Percentiles rank a stretch among this genome's conserved stretches.
These are phyloP conservation scores for Parascotia fuliginaria DNA, from an alignment of 2,888 invertebrate genomes.

Conservation along the genomic window DNA sequence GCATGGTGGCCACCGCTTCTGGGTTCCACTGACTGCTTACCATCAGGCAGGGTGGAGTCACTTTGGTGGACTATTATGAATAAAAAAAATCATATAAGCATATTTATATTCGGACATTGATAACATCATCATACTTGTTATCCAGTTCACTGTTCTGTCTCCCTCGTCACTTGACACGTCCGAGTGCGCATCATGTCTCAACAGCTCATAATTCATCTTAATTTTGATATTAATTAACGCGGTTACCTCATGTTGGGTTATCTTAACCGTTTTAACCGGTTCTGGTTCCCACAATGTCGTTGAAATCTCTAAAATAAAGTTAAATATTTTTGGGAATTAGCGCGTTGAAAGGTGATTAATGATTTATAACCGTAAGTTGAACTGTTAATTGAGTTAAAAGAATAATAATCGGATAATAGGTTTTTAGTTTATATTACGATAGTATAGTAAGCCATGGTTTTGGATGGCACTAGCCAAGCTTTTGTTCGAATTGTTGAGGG, in stretches of 20 bases:
- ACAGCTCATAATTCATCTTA: constrained; percentile 37
- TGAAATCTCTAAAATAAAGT: constrained; percentile 12
- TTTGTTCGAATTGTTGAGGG: too few species aligned
- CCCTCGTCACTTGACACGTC: background rate
- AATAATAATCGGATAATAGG: too few species aligned
- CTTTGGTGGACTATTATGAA: too few species aligned
- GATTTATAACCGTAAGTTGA: background rate
- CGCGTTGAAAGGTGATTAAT: background rate
- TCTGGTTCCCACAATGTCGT: constrained; percentile 45
- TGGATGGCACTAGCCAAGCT: too few species aligned
- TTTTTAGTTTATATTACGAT: too few species aligned
- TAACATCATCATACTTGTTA: too few species aligned
- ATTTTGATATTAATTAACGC: constrained; percentile 44
- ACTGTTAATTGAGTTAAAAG: background rate
- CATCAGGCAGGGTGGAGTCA: too few species aligned
- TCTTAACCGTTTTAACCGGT: constrained; percentile 42
- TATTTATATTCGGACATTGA: too few species aligned
- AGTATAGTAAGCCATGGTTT: too few species aligned
- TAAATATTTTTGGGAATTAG: background rate
- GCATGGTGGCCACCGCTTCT: too few species aligned
- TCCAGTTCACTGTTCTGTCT: background rate
- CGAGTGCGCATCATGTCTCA: constrained; percentile 16
- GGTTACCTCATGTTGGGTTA: constrained; percentile 42
- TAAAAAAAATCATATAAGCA: too few species aligned
- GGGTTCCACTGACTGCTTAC: too few species aligned